Base-by-base conservation (phyloP, 1,140 invertebrate genomes). In the Bombus sylvicola region DNA sequence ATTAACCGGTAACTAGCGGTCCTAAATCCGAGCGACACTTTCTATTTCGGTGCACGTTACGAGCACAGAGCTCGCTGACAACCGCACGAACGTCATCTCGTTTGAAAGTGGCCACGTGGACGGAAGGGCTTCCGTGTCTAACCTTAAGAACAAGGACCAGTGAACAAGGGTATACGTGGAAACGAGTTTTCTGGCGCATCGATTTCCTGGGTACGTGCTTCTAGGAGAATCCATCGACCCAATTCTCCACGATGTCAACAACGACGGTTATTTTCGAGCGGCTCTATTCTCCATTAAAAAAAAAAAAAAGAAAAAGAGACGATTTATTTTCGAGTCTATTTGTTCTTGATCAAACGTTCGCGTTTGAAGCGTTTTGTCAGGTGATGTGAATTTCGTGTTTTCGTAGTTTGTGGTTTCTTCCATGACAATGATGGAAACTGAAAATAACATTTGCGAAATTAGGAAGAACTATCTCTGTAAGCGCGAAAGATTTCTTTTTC, bases 1-100 rank as follows among this genome's bases (percentile, higher is more conserved):
- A 71, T 88, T 76, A 81, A 66, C 64, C 80, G 57, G 77, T 85
- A 86, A 83, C 75, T 31, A 76, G 66, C 66, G 73, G 34, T 66
- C 81, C 78, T 82, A 74, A 71, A 68, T 62, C 43, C 62, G 41
- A 69, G 74, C 66, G 88, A 76, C 71, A 77, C 77, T 86, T 87
- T 90, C 88, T 90, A 90, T 90, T 90, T 89, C 28, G 75, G 87
- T 91, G 82, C 68, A 66, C 69, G 83, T 88, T 78, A 87, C 83
- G 75, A 64, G 72, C 71, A 81, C 82, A 59, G 53, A 47, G 84
- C 78, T 83, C 81, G 86, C 78, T 85, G 85, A 81, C 91, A 77
- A 85, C 59, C 57, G 34, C n/a, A 39, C 37, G 85, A 81, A 87
- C 80, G 62, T 28, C 68, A 88, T 89, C 91, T 87, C 85, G 83